Evolutionary conservation across 2,113 vertebrate species (phyloP).

Genomic region (Indicator indicator): DNA sequence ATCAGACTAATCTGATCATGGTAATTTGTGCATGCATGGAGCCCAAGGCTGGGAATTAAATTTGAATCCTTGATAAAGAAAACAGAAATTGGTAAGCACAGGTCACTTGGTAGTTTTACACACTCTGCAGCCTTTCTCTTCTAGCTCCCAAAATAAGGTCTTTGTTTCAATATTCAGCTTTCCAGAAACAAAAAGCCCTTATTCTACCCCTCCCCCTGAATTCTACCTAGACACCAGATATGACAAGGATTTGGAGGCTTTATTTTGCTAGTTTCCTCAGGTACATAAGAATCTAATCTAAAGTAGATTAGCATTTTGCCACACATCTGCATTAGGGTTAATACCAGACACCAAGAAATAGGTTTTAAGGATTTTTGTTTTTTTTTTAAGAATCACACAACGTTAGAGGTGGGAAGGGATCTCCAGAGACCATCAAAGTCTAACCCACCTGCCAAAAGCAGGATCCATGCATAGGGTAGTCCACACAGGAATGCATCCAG

Average conservation of each 20-base stretch:
- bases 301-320: slow-evolving; percentile 1
- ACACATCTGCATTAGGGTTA: neutral
- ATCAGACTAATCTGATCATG: neutral
- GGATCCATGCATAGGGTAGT: no score
- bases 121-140: neutral
- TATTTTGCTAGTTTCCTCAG: neutral
- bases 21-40: neutral
- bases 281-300: neutral
- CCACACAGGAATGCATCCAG: no score
- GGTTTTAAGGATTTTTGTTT: neutral
- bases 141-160: neutral
- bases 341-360: neutral
- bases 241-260: neutral
- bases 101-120: neutral
- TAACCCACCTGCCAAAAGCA: no score
- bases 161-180: neutral
- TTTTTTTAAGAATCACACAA: neutral
- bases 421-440: no score
- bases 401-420: no score
- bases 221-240: neutral
- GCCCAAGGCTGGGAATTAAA: neutral
- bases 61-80: neutral
- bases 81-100: neutral
- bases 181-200: neutral
- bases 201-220: neutral